Conservation (phyloP, 2,113 vertebrate species). For the Mobula birostris region DNA sequence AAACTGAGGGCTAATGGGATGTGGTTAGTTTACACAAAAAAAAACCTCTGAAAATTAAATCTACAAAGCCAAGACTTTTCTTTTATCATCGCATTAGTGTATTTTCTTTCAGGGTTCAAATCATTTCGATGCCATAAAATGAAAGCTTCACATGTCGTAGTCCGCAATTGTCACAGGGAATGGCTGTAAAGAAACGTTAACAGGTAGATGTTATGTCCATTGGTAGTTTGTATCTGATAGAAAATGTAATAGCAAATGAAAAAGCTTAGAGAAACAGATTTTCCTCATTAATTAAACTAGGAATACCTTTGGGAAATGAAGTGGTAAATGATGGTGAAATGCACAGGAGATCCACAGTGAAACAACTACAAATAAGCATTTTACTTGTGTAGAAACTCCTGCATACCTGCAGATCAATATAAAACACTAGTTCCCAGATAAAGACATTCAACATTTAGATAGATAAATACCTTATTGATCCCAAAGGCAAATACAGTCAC, state of each 20-base stretch:
- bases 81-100: neutral
- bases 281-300: neutral
- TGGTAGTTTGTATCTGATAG: too few relatives aligned
- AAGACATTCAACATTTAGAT: neutral
- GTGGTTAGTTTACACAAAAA: neutral
- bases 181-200: neutral
- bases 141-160: neutral
- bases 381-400: neutral
- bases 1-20: neutral
- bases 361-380: neutral
- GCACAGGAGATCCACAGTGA: neutral
- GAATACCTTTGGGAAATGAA: neutral
- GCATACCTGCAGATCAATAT: neutral
- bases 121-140: neutral
- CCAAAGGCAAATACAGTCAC: too few relatives aligned
- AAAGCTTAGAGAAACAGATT: neutral
- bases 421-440: neutral
- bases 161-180: neutral
- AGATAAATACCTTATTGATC: neutral
- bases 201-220: neutral
- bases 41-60: neutral
- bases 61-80: neutral
- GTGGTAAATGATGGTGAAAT: neutral
- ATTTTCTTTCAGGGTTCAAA: neutral
- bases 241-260: neutral